These are phyloP conservation scores for Crocallis elinguaria DNA, from an alignment of 2,888 invertebrate species.

Conservation along the genomic window DNA sequence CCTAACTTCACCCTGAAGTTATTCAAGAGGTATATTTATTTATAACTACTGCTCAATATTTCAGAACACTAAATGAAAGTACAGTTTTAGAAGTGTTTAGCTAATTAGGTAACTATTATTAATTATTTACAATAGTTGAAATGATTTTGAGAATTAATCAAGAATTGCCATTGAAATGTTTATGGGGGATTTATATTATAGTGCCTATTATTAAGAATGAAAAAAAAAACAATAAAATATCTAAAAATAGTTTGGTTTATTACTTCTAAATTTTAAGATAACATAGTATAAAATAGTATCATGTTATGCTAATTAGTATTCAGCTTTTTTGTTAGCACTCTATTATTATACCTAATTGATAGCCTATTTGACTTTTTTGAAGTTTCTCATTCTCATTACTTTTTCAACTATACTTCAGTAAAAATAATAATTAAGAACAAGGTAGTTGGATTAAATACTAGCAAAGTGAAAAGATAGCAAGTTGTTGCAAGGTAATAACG, in stretches of 20 bases:
- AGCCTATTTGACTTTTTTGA: too few relatives aligned
- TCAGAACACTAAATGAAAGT: conserved; percentile 9
- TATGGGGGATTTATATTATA: conserved; percentile 66
- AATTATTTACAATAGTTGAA: conserved; percentile 29
- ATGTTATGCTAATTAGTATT: too few relatives aligned
- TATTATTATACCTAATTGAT: too few relatives aligned
- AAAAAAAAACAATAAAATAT: conserved; percentile 51
- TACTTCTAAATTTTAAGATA: not conserved
- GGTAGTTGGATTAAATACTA: too few relatives aligned
- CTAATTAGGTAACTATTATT: conserved; percentile 16
- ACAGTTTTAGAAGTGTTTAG: conserved; percentile 7
- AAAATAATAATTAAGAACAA: too few relatives aligned
- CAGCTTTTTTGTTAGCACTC: too few relatives aligned
- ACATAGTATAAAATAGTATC: too few relatives aligned
- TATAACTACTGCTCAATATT: not conserved
- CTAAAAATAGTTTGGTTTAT: not conserved
- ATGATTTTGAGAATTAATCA: conserved; percentile 46
- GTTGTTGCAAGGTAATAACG: too few relatives aligned
- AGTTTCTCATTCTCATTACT: too few relatives aligned
- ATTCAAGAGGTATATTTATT: not conserved
- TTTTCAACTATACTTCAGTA: too few relatives aligned
- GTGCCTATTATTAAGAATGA: conserved; percentile 48
- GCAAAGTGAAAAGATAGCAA: too few relatives aligned
- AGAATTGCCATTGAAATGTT: conserved; percentile 62
- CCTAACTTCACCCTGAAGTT: too few relatives aligned